Evolutionary conservation across 2,888 invertebrate genomes (phyloP), one percentile per base, ranked within the genome.

Genomic region (Branchipolynoe longqiensis): DNA sequence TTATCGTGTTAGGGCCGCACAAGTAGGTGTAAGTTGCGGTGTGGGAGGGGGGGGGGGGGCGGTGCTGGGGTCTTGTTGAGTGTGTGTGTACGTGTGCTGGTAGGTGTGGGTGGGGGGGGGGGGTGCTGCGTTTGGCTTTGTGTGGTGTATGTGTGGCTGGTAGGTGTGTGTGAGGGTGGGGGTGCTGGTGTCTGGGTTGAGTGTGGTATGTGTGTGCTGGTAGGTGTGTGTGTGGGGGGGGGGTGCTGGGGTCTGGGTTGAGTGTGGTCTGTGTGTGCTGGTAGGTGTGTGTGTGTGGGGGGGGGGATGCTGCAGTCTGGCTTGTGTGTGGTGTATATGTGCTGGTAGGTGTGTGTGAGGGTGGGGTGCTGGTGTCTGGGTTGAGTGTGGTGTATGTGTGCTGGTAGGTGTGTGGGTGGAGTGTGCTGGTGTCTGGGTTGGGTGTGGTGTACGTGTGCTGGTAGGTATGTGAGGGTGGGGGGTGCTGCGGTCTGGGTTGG

Each of bases 1-100:
- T 69, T n/a, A 69, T 38, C 69, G 33, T 69, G 69, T 69, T 69
- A 69, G 69, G n/a, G 8, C 8, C 22, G 38, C 38, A 14, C 69
- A 31, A 22, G 54, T 54, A 28, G 38, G 73, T 2, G 73, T 22
- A 40, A 14, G 73, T 6, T 14, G 73, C 38, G 18, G 73, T 22
- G 73, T 2, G 38, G 25, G 38, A 33, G 41, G 25, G 73, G 73
- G 36, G 2, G 38, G 73, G 73, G 73, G 38, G 41, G 36, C 40
- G 38, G 31, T 38, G 28, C n/a, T 25, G 64, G 18, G 31, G 64
- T 33, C 18, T 64, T 22, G 28, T 14, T 33, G 64, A 64, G 31
- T 1, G 33, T 54, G 54, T 22, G 22, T 54, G 64, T 1, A 31
- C 62, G 64, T 1, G 64, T 28, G 64, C 2, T 4, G 4, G 8